Conservation (phyloP, 1,140 invertebrate species). For the Semibalanus balanoides region DNA sequence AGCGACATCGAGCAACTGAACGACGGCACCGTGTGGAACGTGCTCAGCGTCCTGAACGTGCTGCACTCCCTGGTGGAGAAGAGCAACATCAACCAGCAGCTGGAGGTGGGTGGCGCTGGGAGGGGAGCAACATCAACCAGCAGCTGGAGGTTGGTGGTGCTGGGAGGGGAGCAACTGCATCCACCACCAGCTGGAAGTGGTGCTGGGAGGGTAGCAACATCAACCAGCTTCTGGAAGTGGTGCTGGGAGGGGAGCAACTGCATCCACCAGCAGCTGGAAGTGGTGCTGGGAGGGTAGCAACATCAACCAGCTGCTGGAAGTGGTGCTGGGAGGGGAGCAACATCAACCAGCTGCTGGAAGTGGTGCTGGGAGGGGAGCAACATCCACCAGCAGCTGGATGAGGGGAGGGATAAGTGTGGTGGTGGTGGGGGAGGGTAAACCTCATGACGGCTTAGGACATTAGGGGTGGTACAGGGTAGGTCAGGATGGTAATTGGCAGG, state of each 20-base stretch:
- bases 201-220: conserved; percentile 27
- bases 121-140: conserved; percentile 27
- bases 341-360: neutral
- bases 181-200: conserved; percentile 41
- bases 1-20: conserved; percentile 67
- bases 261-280: conserved; percentile 41
- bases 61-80: conserved; percentile 95
- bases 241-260: conserved; percentile 28
- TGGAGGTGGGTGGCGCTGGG: conserved; percentile 48
- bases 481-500: no score
- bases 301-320: conserved; percentile 46
- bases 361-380: no score
- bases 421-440: no score
- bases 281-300: conserved; percentile 27
- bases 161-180: conserved; percentile 28
- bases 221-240: conserved; percentile 49
- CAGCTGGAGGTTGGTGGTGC: conserved; percentile 49
- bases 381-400: no score
- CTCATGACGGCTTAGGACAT: no score
- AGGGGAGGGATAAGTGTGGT: no score
- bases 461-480: no score
- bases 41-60: conserved; percentile 94
- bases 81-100: conserved; percentile 93
- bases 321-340: conserved; percentile 24
- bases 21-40: conserved; percentile 93